Evolutionary conservation across 35 echinoderm and acorn worm genomes (phyloP), one percentile per base, ranked within the genome.

Genomic region (Amphiura filiformis): DNA sequence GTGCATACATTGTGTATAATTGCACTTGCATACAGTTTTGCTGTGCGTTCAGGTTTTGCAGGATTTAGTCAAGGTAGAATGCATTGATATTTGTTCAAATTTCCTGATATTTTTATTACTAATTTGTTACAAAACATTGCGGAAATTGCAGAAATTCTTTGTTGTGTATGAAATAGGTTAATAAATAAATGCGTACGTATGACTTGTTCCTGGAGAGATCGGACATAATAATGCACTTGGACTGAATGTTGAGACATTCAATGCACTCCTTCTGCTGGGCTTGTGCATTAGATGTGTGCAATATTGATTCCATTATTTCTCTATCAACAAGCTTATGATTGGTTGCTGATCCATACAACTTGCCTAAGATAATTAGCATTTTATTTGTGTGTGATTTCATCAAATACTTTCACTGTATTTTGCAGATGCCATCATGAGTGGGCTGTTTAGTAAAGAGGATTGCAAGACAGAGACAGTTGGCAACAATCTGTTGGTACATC

Each of bases 401-500:
- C 33, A 40, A 31, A 12, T 84, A 31, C n/a, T 57, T 0, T 35
- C 34, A 2, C 57, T 65, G 18, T 23, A 23, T 22, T 38, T 35
- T 3, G n/a, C 87, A 89, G 87, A 89, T 82, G 87, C 79, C 37
- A 82, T 89, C 34, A 32, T 89, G 35, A 28, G 26, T 38, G 65
- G 41, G 32, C 39, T 89, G 32, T 89, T 89, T 82, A 80, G 30
- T n/a, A n/a, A 28, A 11, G 80, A 90, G 28, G 84, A 84, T 37
- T 90, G 88, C 41, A 83, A 78, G 39, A 23, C 88, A 41, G 88
- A 90, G 61, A 39, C 88, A 76, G 70, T 90, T n/a, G 81, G 65
- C 36, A 90, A 90, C 57, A 47, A 35, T 17, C 33, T 90, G 11
- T 65, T 90, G 57, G 88, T 83, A 28, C 65, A 83, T 76, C 56